Base-by-base conservation (phyloP, 2,888 invertebrate species). In the Synergus japonicus region DNA sequence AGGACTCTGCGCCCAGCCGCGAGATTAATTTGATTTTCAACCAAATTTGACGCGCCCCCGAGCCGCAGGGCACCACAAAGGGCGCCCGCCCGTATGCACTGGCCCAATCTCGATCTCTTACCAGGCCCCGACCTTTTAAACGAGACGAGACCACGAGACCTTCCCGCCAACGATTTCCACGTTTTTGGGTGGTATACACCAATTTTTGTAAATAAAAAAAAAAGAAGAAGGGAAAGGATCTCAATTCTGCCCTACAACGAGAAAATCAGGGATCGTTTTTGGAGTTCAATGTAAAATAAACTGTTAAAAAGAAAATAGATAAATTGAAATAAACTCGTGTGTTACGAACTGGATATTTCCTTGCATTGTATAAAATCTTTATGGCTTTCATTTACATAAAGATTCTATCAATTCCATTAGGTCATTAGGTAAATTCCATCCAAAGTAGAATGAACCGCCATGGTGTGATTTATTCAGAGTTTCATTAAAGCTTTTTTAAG, bases 11-110 rank as follows among this genome's bases (percentile, higher is more conserved):
- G 85, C 82, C 87, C 88, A 88, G 87, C 87, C 90, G 88, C 87
- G 89, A 90, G 90, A 90, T 90, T 90, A 90, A 90, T 90, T 90
- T 90, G 89, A 90, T 90, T 90, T 90, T 90, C 89, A 90, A 90
- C 85, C 89, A 90, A 90, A 90, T 90, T 90, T 89, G 90, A 90
- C 90, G 89, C 88, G 88, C 87, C 89, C 84, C 84, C 83, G 84
- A 85, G 86, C 86, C 87, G 83, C 83, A 87, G 85, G 81, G 84
- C 84, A 79, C 85, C 84, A 89, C 89, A 89, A 89, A 89, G 87
- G 85, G 83, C 78, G 86, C 87, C 85, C 84, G 82, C 81, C 82
- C 49, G 44, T 67, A 82, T 79, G 78, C 81, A 73, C 73, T 54
- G 49, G 69, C 49, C 73, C 73, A 73, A 49, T 73, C 73, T 73